phyloP scores from a whole-genome alignment of 1,140 invertebrate genomes.

The Conus ventricosus region DNA sequence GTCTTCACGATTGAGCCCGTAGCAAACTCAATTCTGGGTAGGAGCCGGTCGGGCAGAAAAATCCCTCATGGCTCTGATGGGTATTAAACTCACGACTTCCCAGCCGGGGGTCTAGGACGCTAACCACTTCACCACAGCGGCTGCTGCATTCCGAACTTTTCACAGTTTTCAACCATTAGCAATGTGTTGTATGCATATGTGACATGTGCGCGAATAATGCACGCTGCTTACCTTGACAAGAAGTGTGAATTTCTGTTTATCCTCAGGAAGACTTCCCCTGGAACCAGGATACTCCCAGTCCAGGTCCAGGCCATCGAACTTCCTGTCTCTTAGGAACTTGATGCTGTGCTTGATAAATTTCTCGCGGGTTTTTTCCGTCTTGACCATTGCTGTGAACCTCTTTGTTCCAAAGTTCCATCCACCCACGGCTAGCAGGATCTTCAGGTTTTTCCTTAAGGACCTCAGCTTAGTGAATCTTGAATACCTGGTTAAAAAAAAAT shows the following conservation, averaged over 20 bases:
- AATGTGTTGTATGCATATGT: no score
- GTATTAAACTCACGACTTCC: no score
- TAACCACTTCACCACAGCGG: no score
- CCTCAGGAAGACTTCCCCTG: conserved; percentile 91
- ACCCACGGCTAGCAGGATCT: conserved; percentile 93
- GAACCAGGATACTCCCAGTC: conserved; percentile 96
- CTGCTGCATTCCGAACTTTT: no score
- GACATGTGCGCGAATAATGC: no score
- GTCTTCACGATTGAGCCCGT: no score
- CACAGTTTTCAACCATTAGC: no score
- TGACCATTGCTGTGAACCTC: conserved; percentile 74
- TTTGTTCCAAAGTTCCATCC: conserved; percentile 97
- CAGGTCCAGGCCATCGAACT: conserved; percentile 95
- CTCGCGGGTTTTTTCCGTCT: conserved; percentile 38
- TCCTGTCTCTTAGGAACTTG: conserved; percentile 91
- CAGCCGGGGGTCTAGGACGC: no score
- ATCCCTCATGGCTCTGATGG: no score
- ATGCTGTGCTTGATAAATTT: conserved; percentile 77
- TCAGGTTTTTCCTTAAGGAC: conserved; percentile 93
- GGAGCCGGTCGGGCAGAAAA: no score
- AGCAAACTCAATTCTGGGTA: no score
- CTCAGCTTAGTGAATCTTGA: conserved; percentile 82
- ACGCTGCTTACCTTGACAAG: conserved; percentile 81
- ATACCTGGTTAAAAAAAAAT: not conserved
- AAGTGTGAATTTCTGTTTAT: conserved; percentile 91